Evolutionary conservation across 2,797 vertebrate species (phyloP), one percentile per base, ranked within the genome.

Genomic region (Sparidentex hasta): DNA sequence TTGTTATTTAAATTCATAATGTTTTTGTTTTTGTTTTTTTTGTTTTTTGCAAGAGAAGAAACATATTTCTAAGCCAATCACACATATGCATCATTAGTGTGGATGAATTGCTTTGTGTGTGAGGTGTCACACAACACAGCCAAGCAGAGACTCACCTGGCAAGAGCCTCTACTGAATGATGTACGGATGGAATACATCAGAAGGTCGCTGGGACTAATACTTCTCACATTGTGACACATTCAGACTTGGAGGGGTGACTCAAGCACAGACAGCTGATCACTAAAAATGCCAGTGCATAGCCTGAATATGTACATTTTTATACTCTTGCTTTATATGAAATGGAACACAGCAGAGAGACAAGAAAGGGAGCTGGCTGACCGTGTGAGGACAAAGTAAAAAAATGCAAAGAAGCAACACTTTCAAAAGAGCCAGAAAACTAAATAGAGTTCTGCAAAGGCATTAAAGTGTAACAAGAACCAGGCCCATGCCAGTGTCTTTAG

Each of bases 281-380:
- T n/a, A 38, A 65, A 78, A 50, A 84, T 57, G 72, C 73, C 76
- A 88, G 87, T 91, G 90, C 91, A 91, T 89, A 91, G 88, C 79
- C 88, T 61, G 86, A 78, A 86, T 81, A 86, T 87, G 55, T 86
- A 88, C 76, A 82, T 51, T 65, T 63, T 33, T 71, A 50, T 74
- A 67, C 56, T 67, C 21, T 71, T 44, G 64, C 0, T 7, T 69
- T 38, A 66, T 68, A 57, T 25, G 47, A 74, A 78, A 69, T 67
- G 27, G 33, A 43, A 38, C 21, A 20, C 71, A 74, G 76, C 38
- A 27, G 25, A 65, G 33, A 33, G 6, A 44, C n/a, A 27, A 13
- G 52, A 9, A 17, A 56, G 57, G 33, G 33, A 59, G 29, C 51
- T 57, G 6, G 27, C 5, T 47, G 41, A 12, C 21, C 38, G 23